These are phyloP conservation scores for Gyps fulvus DNA, from an alignment of 2,113 vertebrate species.

Conservation along the genomic window DNA sequence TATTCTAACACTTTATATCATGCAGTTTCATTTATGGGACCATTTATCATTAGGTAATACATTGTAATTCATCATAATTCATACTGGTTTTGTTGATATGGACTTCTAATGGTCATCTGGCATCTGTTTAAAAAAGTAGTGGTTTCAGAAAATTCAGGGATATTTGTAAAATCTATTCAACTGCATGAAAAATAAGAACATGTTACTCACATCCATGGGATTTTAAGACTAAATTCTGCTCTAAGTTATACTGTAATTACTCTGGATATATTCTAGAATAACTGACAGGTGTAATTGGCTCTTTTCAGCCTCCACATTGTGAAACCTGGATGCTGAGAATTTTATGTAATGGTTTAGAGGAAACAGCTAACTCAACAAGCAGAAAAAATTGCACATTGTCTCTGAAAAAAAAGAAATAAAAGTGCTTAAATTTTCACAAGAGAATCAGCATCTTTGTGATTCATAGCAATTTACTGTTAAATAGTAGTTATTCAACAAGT, in stretches of 20 bases:
- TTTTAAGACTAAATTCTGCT: not conserved
- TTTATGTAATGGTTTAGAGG: not conserved
- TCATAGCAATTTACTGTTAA: not conserved
- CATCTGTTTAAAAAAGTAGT: not conserved
- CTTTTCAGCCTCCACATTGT: not conserved
- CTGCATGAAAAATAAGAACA: not conserved
- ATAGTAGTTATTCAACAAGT: not conserved
- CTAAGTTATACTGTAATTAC: not conserved
- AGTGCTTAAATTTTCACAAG: not conserved
- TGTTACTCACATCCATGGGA: not conserved
- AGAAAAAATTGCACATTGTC: not conserved
- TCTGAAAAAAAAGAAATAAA: not conserved
- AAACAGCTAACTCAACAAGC: not conserved
- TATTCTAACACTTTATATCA: conserved; percentile 22
- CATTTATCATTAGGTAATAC: conserved; percentile 33
- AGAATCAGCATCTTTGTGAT: not conserved
- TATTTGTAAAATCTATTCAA: not conserved
- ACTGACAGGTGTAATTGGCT: not conserved
- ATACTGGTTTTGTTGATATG: not conserved
- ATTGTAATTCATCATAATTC: not conserved
- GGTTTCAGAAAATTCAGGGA: not conserved
- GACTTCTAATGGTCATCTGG: not conserved
- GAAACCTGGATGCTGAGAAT: not conserved
- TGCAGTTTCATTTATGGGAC: conserved; percentile 9
- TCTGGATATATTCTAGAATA: not conserved